Evolutionary conservation across 2,797 vertebrate species (phyloP), one percentile per base, ranked within the genome.

Genomic region (Melanotaenia maccullochi): DNA sequence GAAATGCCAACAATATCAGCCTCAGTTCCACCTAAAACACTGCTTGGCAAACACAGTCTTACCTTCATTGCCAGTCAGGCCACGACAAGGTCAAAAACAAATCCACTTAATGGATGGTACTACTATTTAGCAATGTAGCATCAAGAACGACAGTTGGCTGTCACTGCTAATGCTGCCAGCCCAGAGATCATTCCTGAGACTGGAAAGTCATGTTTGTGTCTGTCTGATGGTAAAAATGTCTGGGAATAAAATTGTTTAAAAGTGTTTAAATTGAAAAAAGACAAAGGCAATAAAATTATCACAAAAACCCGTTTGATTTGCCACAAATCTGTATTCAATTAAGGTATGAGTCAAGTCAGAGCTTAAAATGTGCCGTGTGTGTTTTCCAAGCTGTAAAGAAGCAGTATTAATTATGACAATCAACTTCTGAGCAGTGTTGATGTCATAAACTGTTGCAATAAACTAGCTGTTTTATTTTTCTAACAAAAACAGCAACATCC

Each of bases 101-200:
- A 90, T 90, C 61, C 60, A 35, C 60, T 68, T 90, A 91, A 94
- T 92, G 87, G 89, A 90, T 92, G 65, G 74, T 82, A 86, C 85
- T 90, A 84, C 79, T 84, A 85, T 91, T 92, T 87, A 91, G 85
- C 76, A 68, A 66, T 60, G 78, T 57, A 73, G 81, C 86, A 90
- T 86, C 71, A 75, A 63, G 78, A 89, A 69, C 88, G 91, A 88
- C 91, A 85, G 82, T 65, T n/a, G 28, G 64, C 81, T 91, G 89
- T 91, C 91, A 89, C 75, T 54, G 74, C 79, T 86, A 85, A 87
- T 84, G 73, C 83, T 78, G 80, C 68, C 75, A 71, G 69, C 56
- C 75, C 81, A 89, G 90, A 84, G 83, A 65, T 51, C 71, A 54
- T 84, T 90, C 71, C 67, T 76, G 78, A 73, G 85, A 52, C 78